Base-by-base conservation (phyloP, 1,140 invertebrate genomes). In the Condylostylus longicornis region DNA sequence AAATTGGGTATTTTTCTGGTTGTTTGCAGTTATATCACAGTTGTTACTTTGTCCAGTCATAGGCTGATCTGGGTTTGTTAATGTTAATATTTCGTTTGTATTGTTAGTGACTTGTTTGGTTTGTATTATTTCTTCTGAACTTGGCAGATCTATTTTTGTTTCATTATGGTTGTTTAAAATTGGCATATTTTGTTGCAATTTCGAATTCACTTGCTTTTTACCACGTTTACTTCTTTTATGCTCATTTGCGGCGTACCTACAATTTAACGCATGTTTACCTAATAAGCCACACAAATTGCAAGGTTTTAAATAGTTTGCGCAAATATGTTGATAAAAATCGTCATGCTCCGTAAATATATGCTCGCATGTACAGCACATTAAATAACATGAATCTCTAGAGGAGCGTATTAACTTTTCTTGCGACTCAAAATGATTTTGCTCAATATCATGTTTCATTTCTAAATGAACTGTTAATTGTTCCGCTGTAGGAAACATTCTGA, bases 301-400 rank as follows among this genome's bases (percentile, higher is more conserved):
- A 8, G 57, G 49, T 38, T 56, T 50, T 33, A 58, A 47, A 4
- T 51, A 46, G 25, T 58, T 48, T 3, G 62, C 57, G 58, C 80
- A 83, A 48, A 69, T 68, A 48, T 83, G 79, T 48, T 74, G 68
- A 37, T 71, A 74, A 61, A 79, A 82, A 48, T 78, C 70, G 50
- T 79, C 74, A 41, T 70, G 69, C 45, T 79, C 75, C 28, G 66
- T 70, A 50, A 80, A 82, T 6, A 77, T 69, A 46, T 74, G 71
- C 54, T 80, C 76, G 65, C 82, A 83, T 20, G 67, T 71, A 66
- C 79, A 81, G 56, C 80, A 86, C 58, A 80, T 72, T 42, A 84
- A 58, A 63, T 74, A 81, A 56, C 77, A 75, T 0, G 72, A 71
- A 28, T 74, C 74, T 47, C 68, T 71, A 43, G 73, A 75, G 18